Evolutionary conservation across 2,888 invertebrate genomes (phyloP), one percentile per base, ranked within the genome.

Genomic region (Mayetiola destructor): DNA sequence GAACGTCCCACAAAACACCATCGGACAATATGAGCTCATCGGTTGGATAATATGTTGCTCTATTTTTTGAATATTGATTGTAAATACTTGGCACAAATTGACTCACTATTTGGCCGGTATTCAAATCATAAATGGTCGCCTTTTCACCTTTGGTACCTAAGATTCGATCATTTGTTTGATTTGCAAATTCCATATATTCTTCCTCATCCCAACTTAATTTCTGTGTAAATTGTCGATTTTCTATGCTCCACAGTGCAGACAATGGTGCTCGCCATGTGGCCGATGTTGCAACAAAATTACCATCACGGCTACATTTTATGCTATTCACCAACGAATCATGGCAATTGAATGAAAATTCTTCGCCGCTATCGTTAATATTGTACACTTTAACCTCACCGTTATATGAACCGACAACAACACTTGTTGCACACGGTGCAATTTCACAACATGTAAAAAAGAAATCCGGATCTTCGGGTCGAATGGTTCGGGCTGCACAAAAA

Each of bases 1-100:
- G 82, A 9, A 92, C 85, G 69, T 97, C 96, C 86, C 93, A 97
- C 0, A 97, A 73, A 0, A 96, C 93, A 37, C 97, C 96, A 70
- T 97, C 96, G 58, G 89, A 90, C 9, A 97, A 75, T n/a, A 97
- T 85, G 18, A 97, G 75, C 65, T 95, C 93, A 68, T 97, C 96
- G 2, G 87, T 85, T 56, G 89, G 90, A 71, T 88, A 91, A 71
- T 94, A 95, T 2, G 93, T 93, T 2, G 97, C 96, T 56, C 88
- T 77, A 73, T 97, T 97, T 73, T 88, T 87, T 2, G 84, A 85
- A 73, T 97, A 99, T 68, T 88, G 85, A 74, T 97, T 97, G 59
- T 90, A 87, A 65, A 88, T 82, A 57, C 83, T 78, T 1, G 91
- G 89, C 30, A 81, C 80, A 52, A 96, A 77, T 0, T 83, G 82